Percentiles rank a stretch among this genome's conserved stretches.
Conservation (phyloP, 1,140 invertebrate genomes). For the Polypedilum pembai region DNA sequence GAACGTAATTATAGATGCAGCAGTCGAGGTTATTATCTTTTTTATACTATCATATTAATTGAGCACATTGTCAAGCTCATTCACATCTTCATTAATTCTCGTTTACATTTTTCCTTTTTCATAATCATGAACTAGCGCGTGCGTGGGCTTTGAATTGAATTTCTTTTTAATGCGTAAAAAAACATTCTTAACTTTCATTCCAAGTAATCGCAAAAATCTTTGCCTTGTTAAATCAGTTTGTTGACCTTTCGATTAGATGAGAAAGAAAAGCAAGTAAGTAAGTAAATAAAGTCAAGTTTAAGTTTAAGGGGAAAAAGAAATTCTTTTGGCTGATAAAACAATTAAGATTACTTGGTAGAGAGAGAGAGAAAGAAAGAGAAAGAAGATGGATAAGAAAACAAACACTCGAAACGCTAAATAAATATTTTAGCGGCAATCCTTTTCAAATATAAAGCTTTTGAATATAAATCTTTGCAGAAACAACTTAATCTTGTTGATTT, state of each 20-base stretch:
- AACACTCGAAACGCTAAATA: conserved; percentile 13
- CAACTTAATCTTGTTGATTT: conserved; percentile 18
- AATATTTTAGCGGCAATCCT: conserved; percentile 6
- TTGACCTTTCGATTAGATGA: too few relatives aligned
- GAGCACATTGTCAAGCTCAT: conserved; percentile 16
- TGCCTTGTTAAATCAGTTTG: too few relatives aligned
- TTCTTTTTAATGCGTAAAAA: too few relatives aligned
- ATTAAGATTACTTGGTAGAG: neutral
- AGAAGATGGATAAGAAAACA: conserved; percentile 6
- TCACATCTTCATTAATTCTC: neutral
- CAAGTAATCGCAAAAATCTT: too few relatives aligned
- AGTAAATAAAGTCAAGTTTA: too few relatives aligned
- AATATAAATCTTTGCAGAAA: conserved; percentile 19
- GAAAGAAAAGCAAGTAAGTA: too few relatives aligned
- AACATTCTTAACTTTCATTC: too few relatives aligned
- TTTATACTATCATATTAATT: conserved; percentile 20
- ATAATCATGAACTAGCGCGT: too few relatives aligned
- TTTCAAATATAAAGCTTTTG: conserved; percentile 13
- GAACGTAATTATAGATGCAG: conserved; percentile 12
- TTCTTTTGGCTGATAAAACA: neutral
- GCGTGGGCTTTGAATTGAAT: too few relatives aligned
- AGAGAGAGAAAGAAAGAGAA: neutral
- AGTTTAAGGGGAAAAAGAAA: too few relatives aligned
- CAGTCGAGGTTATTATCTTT: conserved; percentile 4
- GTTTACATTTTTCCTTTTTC: neutral